Conservation (phyloP, 2,888 invertebrate genomes). For the Ferrisia virgata region DNA sequence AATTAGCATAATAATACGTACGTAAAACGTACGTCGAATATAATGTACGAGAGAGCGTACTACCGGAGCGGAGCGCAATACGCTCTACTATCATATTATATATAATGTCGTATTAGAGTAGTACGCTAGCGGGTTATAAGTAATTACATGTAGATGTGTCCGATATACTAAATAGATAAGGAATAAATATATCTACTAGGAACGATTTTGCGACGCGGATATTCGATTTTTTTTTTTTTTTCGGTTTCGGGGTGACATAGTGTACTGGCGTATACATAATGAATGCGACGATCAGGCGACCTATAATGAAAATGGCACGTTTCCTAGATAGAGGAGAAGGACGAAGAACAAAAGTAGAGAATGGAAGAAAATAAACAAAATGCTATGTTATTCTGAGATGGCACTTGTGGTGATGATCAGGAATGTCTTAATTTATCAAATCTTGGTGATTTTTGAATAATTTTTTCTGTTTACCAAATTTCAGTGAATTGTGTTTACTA, state of each 20-base stretch:
- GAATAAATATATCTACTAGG: not conserved
- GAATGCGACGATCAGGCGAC: not conserved
- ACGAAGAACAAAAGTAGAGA: not conserved
- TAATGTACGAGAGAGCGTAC: not conserved
- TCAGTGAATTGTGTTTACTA: too few species aligned
- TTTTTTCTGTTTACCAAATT: too few species aligned
- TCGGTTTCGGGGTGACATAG: constrained; percentile 6
- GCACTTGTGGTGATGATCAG: too few species aligned
- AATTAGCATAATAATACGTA: constrained; percentile 2
- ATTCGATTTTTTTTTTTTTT: not conserved
- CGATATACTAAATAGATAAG: constrained; percentile 7
- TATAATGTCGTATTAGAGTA: not conserved
- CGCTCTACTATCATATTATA: not conserved
- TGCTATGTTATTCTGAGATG: not conserved
- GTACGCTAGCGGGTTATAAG: not conserved
- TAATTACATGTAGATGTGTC: constrained; percentile 11
- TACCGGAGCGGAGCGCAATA: not conserved
- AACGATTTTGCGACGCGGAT: not conserved
- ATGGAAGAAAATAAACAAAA: not conserved
- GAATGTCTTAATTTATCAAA: too few species aligned
- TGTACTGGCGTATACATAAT: not conserved
- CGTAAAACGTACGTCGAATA: not conserved
- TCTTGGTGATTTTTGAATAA: too few species aligned
- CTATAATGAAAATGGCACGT: not conserved
- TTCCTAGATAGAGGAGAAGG: not conserved